phyloP scores from a whole-genome alignment of 2,113 vertebrate genomes.

The Brachirus orientalis region DNA sequence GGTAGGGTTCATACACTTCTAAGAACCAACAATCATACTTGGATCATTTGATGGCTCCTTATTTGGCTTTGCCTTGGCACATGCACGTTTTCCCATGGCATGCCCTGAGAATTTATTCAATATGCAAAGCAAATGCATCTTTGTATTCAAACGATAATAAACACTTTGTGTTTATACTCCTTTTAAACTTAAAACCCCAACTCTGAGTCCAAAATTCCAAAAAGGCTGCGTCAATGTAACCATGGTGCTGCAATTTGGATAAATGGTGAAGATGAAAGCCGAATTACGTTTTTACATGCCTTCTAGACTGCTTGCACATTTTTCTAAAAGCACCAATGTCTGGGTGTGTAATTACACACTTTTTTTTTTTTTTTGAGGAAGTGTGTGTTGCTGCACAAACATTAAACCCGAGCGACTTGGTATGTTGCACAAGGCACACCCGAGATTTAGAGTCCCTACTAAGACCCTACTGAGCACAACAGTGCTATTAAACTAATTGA shows the following conservation, averaged over 20 bases:
- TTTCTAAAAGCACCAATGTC: slow-evolving; percentile 65
- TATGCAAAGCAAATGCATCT: slow-evolving; percentile 54
- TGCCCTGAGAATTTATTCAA: slow-evolving; percentile 51
- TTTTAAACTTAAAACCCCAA: slow-evolving; percentile 63
- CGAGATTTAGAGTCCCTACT: slow-evolving; percentile 12
- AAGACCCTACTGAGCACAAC: slow-evolving; percentile 35
- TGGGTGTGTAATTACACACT: slow-evolving; percentile 76
- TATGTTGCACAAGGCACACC: slow-evolving; percentile 1
- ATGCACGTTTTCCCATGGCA: slow-evolving; percentile 41
- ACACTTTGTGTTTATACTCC: slow-evolving; percentile 60
- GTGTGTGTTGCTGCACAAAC: slow-evolving; percentile 55
- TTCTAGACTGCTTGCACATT: slow-evolving; percentile 70
- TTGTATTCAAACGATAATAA: slow-evolving; percentile 66
- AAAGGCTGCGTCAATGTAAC: slow-evolving; percentile 62
- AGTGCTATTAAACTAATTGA: slow-evolving; percentile 41
- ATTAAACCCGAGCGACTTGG: slow-evolving; percentile 26
- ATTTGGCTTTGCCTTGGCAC: slow-evolving; percentile 26
- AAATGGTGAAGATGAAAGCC: slow-evolving; percentile 74
- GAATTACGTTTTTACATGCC: slow-evolving; percentile 71
- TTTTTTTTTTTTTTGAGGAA: slow-evolving; percentile 43
- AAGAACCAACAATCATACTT: slow-evolving; percentile 31
- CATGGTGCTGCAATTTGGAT: slow-evolving; percentile 72
- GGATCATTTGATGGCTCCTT: slow-evolving; percentile 32
- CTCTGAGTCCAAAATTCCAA: slow-evolving; percentile 63
- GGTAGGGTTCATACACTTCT: slow-evolving; percentile 48